Percentiles rank a stretch among this genome's conserved stretches.
Evolutionary conservation across 2,888 invertebrate genomes (phyloP).

Genomic region (Rosalia funebris): DNA sequence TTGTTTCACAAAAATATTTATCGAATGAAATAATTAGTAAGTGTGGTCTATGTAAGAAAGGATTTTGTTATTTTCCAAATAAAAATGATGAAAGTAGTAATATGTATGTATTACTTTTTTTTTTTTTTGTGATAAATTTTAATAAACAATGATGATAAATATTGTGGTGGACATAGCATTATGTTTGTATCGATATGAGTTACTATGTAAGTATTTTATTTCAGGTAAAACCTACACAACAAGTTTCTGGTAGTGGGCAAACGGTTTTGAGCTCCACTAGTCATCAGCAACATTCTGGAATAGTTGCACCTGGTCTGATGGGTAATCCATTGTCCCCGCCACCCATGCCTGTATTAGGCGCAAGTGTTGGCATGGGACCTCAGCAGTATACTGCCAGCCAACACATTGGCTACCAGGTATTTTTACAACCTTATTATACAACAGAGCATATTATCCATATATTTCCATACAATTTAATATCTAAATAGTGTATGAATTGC

Average conservation of each 20-base stretch:
- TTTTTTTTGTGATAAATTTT: no score
- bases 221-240: constrained; percentile 85
- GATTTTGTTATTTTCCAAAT: no score
- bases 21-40: background rate
- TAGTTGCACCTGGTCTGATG: constrained; percentile 61
- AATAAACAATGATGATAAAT: no score
- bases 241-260: constrained; percentile 64
- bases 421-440: no score
- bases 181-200: background rate
- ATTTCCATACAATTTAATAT: no score
- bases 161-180: background rate
- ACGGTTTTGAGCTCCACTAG: constrained; percentile 30
- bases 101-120: no score
- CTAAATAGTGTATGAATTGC: no score
- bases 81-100: no score
- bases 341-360: constrained; percentile 64
- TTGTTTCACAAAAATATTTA: background rate
- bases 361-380: constrained; percentile 67
- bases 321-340: constrained; percentile 70
- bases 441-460: no score
- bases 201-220: no score
- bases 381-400: constrained; percentile 69
- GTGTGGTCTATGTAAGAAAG: no score
- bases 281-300: constrained; percentile 63
- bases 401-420: constrained; percentile 78